A percentile compares a stretch with the other conserved stretches of the same genome.
phyloP scores from a whole-genome alignment of 2,797 vertebrate genomes.

The Cynopterus sphinx region DNA sequence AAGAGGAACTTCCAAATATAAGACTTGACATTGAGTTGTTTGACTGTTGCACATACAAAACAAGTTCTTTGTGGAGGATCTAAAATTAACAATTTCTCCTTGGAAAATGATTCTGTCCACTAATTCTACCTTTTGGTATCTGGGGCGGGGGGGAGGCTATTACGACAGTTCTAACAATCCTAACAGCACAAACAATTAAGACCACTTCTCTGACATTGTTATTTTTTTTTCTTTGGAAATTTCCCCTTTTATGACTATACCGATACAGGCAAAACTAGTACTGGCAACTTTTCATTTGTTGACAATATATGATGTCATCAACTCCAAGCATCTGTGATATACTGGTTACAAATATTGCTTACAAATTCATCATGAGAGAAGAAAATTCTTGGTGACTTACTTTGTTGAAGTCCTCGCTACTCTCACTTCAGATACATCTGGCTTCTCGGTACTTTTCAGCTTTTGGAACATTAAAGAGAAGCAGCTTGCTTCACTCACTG shows the following conservation, averaged over 20 bases:
- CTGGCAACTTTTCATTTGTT: neutral
- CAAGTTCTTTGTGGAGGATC: neutral
- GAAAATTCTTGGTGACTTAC: neutral
- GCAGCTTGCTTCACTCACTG: neutral
- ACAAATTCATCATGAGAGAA: neutral
- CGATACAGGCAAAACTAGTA: neutral
- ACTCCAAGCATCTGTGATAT: neutral
- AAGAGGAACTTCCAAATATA: neutral
- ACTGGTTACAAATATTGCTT: neutral
- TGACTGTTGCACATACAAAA: neutral
- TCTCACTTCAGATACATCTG: neutral
- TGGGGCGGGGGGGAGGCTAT: neutral
- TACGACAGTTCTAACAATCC: neutral
- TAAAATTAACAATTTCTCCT: neutral
- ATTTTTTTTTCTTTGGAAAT: neutral
- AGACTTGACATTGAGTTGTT: neutral
- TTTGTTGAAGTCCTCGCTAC: neutral
- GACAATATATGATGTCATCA: neutral
- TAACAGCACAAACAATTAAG: neutral
- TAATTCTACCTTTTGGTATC: neutral
- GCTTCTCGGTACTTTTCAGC: neutral
- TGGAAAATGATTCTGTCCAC: neutral
- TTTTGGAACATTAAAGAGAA: neutral
- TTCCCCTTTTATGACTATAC: neutral
- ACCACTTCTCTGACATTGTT: neutral